These are phyloP conservation scores for Empis stercorea DNA, from an alignment of 2,888 invertebrate genomes.

Conservation along the genomic window DNA sequence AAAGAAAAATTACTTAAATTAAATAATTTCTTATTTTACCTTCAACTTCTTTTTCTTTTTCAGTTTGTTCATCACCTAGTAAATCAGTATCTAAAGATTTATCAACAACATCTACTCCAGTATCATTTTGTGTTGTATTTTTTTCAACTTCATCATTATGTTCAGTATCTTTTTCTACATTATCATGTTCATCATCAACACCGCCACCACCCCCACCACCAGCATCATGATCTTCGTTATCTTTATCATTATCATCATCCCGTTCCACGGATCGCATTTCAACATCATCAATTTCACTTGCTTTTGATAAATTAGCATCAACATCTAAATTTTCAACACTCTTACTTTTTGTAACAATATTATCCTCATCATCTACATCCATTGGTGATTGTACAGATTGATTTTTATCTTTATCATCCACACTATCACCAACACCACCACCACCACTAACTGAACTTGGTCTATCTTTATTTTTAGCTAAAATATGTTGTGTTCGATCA, in stretches of 20 bases:
- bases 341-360: slow-evolving; percentile 1
- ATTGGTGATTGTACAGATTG: slow-evolving; percentile 11
- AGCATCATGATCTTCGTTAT: slow-evolving; percentile 9
- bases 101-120: slow-evolving; percentile 8
- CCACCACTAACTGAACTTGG: slow-evolving; percentile 14
- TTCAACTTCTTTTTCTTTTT: slow-evolving; percentile 15
- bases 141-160: background rate
- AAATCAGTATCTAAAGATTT: slow-evolving; percentile 7
- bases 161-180: slow-evolving; percentile 12
- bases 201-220: slow-evolving; percentile 9
- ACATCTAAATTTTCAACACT: slow-evolving; percentile 11
- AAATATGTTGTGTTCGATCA: slow-evolving; percentile 14
- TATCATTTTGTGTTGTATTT: slow-evolving; percentile 9
- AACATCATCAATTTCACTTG: slow-evolving; percentile 15
- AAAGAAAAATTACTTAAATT: background rate
- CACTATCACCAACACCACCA: slow-evolving; percentile 16
- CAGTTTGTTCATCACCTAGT: slow-evolving; percentile 4
- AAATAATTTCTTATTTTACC: background rate
- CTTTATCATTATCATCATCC: slow-evolving; percentile 10
- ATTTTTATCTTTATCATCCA: slow-evolving; percentile 18
- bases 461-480: slow-evolving; percentile 1
- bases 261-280: slow-evolving; percentile 13
- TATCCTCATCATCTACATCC: slow-evolving; percentile 10
- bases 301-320: slow-evolving; percentile 12
- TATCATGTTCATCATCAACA: slow-evolving; percentile 12